Evolutionary conservation across 2,888 invertebrate species (phyloP).

Genomic region (Seladonia tumulorum): DNA sequence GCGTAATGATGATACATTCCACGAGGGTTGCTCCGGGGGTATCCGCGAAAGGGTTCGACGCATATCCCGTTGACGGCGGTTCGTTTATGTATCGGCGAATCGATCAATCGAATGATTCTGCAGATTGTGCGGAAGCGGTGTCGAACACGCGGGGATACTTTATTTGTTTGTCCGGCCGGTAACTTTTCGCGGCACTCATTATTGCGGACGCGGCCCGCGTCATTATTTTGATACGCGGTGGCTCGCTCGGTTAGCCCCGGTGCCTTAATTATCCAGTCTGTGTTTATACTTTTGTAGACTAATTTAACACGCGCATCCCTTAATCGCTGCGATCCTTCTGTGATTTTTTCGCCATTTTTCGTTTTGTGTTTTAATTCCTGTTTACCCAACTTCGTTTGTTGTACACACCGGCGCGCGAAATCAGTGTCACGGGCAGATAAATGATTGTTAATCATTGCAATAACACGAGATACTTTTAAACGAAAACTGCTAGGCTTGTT

Average conservation of each 20-base stretch:
- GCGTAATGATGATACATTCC: constrained; percentile 79
- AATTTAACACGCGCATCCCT: background rate
- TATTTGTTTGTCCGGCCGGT: constrained; percentile 26
- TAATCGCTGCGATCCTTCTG: background rate
- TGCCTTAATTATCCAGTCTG: background rate
- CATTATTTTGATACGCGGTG: background rate
- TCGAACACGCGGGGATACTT: constrained; percentile 38
- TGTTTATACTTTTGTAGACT: background rate
- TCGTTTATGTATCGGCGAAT: constrained; percentile 60
- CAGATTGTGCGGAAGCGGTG: constrained; percentile 55
- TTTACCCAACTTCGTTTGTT: background rate
- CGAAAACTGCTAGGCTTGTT: too few species aligned
- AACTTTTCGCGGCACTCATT: constrained; percentile 5
- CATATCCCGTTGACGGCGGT: constrained; percentile 57
- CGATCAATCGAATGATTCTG: constrained; percentile 64
- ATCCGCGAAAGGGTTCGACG: constrained; percentile 59
- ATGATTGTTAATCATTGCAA: background rate
- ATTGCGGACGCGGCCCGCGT: background rate
- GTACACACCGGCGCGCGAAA: background rate
- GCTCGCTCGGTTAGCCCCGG: background rate
- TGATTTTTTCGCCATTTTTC: background rate
- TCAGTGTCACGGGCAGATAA: background rate
- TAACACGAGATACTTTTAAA: background rate
- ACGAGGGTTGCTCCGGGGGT: constrained; percentile 57
- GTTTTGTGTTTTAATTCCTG: background rate